Evolutionary conservation across 2,888 invertebrate species (phyloP).

Genomic region (Cephonodes hylas): DNA sequence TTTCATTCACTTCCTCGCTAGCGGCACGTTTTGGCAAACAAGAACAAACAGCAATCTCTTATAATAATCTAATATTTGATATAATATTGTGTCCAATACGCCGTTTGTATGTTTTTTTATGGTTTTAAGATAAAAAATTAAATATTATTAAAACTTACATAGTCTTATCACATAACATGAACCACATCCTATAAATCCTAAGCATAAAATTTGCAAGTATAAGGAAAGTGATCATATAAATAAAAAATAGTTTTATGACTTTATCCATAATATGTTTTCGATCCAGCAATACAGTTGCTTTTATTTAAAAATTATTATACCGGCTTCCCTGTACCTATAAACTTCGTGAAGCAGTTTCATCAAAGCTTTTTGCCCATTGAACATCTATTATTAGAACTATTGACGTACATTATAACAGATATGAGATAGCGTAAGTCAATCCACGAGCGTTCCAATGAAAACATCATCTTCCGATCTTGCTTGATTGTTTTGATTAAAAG

Average conservation of each 20-base stretch:
- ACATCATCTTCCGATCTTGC: constrained; percentile 29
- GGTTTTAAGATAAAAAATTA: too few species aligned
- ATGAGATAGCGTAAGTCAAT: constrained; percentile 32
- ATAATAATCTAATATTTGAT: constrained; percentile 52
- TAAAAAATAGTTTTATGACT: too few species aligned
- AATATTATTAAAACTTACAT: too few species aligned
- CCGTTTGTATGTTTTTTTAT: constrained; percentile 35
- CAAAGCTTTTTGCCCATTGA: constrained; percentile 24
- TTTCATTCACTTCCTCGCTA: constrained; percentile 48
- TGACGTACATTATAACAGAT: constrained; percentile 35
- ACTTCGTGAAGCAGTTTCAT: constrained; percentile 17
- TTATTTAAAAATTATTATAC: neutral
- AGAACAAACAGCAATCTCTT: constrained; percentile 50
- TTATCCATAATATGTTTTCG: neutral
- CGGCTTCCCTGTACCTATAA: neutral
- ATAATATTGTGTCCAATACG: constrained; percentile 42
- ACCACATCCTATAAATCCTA: too few species aligned
- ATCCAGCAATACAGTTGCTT: neutral
- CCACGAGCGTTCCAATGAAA: constrained; percentile 39
- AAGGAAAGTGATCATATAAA: too few species aligned
- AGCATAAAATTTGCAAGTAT: too few species aligned
- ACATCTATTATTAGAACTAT: constrained; percentile 33
- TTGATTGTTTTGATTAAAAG: constrained; percentile 24
- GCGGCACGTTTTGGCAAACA: constrained; percentile 70
- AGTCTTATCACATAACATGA: too few species aligned